phyloP scores from a whole-genome alignment of 2,888 invertebrate species.

The Luperina testacea region DNA sequence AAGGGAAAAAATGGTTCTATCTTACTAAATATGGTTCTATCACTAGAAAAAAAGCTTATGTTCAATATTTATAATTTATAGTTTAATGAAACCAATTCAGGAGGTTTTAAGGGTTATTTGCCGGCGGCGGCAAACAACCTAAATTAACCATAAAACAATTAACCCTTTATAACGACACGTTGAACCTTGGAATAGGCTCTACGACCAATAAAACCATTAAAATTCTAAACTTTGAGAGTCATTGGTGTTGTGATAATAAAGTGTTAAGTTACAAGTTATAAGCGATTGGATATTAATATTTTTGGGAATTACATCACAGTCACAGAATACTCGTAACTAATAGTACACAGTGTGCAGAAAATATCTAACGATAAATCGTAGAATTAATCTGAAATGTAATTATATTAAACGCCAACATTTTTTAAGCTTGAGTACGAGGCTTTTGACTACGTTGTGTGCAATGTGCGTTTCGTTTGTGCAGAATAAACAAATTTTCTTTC shows the following conservation, averaged over 20 bases:
- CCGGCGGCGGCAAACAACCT: conserved; percentile 53
- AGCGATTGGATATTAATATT: not conserved
- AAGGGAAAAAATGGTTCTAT: not conserved
- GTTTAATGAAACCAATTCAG: conserved; percentile 30
- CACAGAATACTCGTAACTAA: no score
- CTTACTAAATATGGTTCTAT: no score
- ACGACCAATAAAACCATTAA: conserved; percentile 73
- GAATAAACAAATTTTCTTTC: no score
- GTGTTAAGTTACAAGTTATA: conserved; percentile 34
- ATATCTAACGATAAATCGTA: not conserved
- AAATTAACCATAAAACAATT: conserved; percentile 70
- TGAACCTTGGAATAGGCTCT: conserved; percentile 65
- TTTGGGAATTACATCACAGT: not conserved
- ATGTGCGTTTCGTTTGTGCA: no score
- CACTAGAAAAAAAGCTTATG: not conserved
- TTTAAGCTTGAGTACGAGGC: no score
- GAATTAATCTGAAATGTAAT: no score
- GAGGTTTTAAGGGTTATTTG: conserved; percentile 21
- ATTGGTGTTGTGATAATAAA: conserved; percentile 44
- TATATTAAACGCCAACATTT: not conserved
- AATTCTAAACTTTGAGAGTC: conserved; percentile 65
- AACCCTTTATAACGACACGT: conserved; percentile 69
- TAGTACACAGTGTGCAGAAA: not conserved
- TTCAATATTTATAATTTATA: conserved; percentile 17
- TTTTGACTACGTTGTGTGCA: no score